A percentile compares a stretch with the other conserved stretches of the same genome.
phyloP scores from a whole-genome alignment of 2,797 vertebrate species.

The Eospalax fontanierii region DNA sequence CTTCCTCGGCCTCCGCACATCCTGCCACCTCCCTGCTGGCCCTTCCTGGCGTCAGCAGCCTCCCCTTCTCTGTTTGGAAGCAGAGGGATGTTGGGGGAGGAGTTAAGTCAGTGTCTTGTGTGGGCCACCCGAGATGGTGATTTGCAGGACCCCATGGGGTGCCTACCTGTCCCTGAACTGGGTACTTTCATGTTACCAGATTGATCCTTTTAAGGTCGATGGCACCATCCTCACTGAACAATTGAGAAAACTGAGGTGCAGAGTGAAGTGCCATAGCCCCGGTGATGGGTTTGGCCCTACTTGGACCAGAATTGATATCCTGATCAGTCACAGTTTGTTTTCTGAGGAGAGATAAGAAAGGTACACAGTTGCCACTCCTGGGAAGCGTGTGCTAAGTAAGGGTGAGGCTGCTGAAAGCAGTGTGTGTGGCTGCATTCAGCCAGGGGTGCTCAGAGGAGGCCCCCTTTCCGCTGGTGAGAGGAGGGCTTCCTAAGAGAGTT shows the following conservation, averaged over 20 bases:
- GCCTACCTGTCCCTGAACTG: background rate
- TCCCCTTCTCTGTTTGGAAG: conserved; percentile 73
- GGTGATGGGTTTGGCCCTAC: background rate
- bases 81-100: conserved; percentile 63
- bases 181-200: background rate
- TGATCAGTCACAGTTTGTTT: conserved; percentile 10
- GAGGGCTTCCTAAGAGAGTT: background rate
- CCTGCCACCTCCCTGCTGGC: conserved; percentile 86
- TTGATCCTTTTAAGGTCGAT: background rate
- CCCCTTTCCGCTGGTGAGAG: background rate
- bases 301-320: conserved; percentile 45
- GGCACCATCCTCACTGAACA: background rate
- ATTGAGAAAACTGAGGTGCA: background rate
- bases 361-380: conserved; percentile 33
- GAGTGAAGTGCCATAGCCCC: background rate
- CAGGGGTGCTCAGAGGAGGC: background rate
- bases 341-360: conserved; percentile 57
- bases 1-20: conserved; percentile 85
- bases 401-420: background rate
- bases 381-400: background rate
- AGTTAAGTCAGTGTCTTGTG: conserved; percentile 68
- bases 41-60: conserved; percentile 84
- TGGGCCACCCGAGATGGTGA: background rate
- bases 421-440: too few species aligned
- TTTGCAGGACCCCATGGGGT: background rate